A percentile compares a stretch with the other conserved stretches of the same genome.
phyloP scores from a whole-genome alignment of 2,888 invertebrate species.

The Punctoribates punctum region DNA sequence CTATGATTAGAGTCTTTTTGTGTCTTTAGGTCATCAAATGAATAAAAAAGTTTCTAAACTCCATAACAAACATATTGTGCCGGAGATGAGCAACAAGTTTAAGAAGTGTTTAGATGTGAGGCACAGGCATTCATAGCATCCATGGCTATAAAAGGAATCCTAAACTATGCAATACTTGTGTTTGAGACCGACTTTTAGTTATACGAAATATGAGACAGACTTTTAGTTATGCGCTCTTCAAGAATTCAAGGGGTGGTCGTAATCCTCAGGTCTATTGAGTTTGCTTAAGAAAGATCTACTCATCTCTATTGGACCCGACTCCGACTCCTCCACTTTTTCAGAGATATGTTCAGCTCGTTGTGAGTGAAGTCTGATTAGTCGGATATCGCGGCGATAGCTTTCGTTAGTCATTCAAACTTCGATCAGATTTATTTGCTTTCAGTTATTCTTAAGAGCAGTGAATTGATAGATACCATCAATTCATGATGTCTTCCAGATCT shows the following conservation, averaged over 20 bases:
- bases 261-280: not conserved
- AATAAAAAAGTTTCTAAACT: conserved; percentile 28
- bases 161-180: conserved; percentile 30
- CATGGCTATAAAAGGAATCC: conserved; percentile 44
- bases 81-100: conserved; percentile 25
- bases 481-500: conserved; percentile 63
- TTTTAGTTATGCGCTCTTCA: conserved; percentile 15
- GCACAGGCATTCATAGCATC: conserved; percentile 27
- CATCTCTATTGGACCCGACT: conserved; percentile 20
- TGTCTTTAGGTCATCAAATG: conserved; percentile 30
- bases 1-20: conserved; percentile 9
- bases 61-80: conserved; percentile 10
- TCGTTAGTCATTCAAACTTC: conserved; percentile 16
- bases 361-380: conserved; percentile 5
- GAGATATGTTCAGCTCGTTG: conserved; percentile 22
- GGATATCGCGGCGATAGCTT: conserved; percentile 21
- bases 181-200: conserved; percentile 35
- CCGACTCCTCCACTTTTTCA: conserved; percentile 26
- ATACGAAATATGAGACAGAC: conserved; percentile 28
- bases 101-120: not conserved
- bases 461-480: conserved; percentile 24
- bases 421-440: not conserved
- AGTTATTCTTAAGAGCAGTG: not conserved
- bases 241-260: conserved; percentile 35
- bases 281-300: conserved; percentile 14